A percentile compares a stretch with the other conserved stretches of the same genome.
Evolutionary conservation across 30 jellyfish, hydroid and myxozoan genomes (phyloP).

Genomic region (Aurelia sp.): DNA sequence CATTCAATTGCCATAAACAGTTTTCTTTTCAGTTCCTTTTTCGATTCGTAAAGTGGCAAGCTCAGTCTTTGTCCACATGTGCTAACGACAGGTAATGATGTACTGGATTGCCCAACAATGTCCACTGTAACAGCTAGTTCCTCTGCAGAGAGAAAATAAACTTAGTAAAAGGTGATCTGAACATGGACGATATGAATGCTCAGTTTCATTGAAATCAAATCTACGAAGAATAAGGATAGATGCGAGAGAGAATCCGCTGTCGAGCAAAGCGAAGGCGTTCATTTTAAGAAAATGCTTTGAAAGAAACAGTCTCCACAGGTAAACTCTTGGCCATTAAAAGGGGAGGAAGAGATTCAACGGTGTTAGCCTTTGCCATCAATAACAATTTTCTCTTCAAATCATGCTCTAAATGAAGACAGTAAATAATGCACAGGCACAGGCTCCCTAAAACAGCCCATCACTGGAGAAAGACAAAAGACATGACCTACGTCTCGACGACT

Average conservation of each 20-base stretch:
- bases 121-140: slow-evolving; percentile 84
- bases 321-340: too few relatives aligned
- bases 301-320: too few relatives aligned
- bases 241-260: too few relatives aligned
- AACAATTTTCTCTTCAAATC: too few relatives aligned
- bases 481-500: too few relatives aligned
- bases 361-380: too few relatives aligned
- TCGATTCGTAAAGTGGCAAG: slow-evolving; percentile 82
- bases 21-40: slow-evolving; percentile 75
- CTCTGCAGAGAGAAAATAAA: slow-evolving; percentile 43
- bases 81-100: slow-evolving; percentile 88
- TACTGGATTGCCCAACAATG: slow-evolving; percentile 53
- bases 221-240: too few relatives aligned
- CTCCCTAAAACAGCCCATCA: neutral
- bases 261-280: too few relatives aligned
- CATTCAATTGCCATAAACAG: slow-evolving; percentile 90
- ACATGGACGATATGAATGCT: too few relatives aligned
- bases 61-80: slow-evolving; percentile 97
- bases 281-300: too few relatives aligned
- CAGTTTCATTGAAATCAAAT: too few relatives aligned
- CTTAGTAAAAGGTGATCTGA: neutral
- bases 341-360: too few relatives aligned
- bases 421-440: neutral
- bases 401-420: neutral
- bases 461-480: neutral